Percentiles rank a stretch among this genome's conserved stretches.
Evolutionary conservation across 2,888 invertebrate species (phyloP).

Genomic region (Lampropteryx suffumata): DNA sequence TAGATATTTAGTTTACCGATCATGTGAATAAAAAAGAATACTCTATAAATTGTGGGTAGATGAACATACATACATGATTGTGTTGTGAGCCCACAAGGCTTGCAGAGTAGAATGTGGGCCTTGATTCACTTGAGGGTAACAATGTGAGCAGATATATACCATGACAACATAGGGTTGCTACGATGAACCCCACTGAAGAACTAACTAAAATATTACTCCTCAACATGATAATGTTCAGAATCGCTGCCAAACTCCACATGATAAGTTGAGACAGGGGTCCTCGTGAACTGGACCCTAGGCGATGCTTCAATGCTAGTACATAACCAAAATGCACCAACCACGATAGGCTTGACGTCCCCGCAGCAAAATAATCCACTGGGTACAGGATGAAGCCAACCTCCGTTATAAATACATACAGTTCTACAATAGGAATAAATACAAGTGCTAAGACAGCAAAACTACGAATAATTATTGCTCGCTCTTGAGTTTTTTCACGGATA

Average conservation of each 20-base stretch:
- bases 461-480: conserved; percentile 85
- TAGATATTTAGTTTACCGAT: not conserved
- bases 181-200: conserved; percentile 82
- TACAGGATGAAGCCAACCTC: conserved; percentile 72
- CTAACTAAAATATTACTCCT: conserved; percentile 84
- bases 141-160: conserved; percentile 87
- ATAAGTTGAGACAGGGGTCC: conserved; percentile 88
- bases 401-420: conserved; percentile 85
- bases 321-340: conserved; percentile 93
- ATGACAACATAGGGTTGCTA: conserved; percentile 85
- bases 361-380: conserved; percentile 87
- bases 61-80: conserved; percentile 69
- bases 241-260: conserved; percentile 86
- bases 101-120: conserved; percentile 75
- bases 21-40: conserved; percentile 1
- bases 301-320: conserved; percentile 85
- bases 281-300: conserved; percentile 85
- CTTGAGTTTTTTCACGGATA: conserved; percentile 84
- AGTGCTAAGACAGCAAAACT: conserved; percentile 85
- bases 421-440: conserved; percentile 85
- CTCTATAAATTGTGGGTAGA: not conserved
- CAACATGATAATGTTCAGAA: conserved; percentile 86
- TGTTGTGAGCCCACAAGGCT: conserved; percentile 78
- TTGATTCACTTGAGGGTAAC: conserved; percentile 83
- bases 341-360: conserved; percentile 87